A percentile compares a stretch with the other conserved stretches of the same genome.
These are phyloP conservation scores for Sebastes trivittatus DNA, from an alignment of 2,797 vertebrate species.

Conservation along the genomic window DNA sequence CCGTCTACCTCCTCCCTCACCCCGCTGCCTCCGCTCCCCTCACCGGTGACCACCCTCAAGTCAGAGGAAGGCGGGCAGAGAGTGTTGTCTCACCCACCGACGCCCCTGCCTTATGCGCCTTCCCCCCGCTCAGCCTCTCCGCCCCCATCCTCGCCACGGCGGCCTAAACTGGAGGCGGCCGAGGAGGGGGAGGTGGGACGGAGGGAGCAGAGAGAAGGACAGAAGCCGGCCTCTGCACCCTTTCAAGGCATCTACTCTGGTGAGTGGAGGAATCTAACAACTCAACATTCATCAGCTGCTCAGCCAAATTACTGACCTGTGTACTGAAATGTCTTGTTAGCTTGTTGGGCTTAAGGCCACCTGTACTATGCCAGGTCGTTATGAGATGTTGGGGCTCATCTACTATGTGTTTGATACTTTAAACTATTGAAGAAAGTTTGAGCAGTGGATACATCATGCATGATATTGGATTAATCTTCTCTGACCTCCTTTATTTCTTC, in stretches of 20 bases:
- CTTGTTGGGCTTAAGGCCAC: background rate
- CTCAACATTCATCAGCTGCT: background rate
- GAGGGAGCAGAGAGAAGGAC: conserved; percentile 85
- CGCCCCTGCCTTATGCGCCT: conserved; percentile 64
- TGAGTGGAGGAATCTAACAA: conserved; percentile 64
- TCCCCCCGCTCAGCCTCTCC: conserved; percentile 81
- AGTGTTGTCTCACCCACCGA: conserved; percentile 84
- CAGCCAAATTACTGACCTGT: background rate
- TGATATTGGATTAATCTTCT: background rate
- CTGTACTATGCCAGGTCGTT: background rate
- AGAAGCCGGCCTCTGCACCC: conserved; percentile 81
- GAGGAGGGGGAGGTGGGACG: conserved; percentile 76
- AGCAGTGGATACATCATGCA: background rate
- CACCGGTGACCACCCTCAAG: conserved; percentile 88
- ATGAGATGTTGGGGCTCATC: background rate
- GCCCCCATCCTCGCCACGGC: conserved; percentile 86
- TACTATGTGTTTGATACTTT: background rate
- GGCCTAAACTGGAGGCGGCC: conserved; percentile 87
- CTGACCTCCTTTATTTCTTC: conserved; percentile 10
- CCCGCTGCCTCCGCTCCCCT: conserved; percentile 84
- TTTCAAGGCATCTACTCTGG: conserved; percentile 90
- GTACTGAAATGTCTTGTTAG: background rate
- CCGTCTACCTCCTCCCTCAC: conserved; percentile 85
- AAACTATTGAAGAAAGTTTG: background rate
- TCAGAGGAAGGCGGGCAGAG: conserved; percentile 89